These are phyloP conservation scores for Tethea ocularis DNA, from an alignment of 2,888 invertebrate genomes.

Conservation along the genomic window DNA sequence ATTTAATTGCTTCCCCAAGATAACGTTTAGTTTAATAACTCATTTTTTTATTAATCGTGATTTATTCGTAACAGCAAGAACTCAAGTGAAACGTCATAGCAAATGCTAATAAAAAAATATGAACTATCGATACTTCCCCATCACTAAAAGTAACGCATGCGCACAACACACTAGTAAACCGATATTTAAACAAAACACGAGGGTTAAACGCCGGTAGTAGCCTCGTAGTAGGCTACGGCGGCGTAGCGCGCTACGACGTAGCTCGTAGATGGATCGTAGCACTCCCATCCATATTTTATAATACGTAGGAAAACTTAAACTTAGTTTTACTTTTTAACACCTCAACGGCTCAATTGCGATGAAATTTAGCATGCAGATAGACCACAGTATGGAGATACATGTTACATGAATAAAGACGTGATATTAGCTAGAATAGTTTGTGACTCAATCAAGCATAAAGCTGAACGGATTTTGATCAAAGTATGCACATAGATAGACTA, in stretches of 20 bases:
- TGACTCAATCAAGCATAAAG: no score
- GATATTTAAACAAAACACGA: conserved; percentile 23
- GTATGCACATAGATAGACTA: no score
- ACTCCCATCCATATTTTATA: neutral
- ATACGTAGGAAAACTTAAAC: no score
- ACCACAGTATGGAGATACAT: no score
- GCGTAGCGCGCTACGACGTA: neutral
- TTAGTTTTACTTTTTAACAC: no score
- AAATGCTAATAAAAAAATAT: neutral
- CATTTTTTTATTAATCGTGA: conserved; percentile 6
- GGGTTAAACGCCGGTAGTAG: conserved; percentile 17
- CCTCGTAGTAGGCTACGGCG: conserved; percentile 5
- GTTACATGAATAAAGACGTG: no score
- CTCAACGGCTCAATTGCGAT: no score
- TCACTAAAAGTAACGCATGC: conserved; percentile 55
- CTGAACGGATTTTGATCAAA: no score
- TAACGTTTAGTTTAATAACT: conserved; percentile 17
- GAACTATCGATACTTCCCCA: conserved; percentile 34
- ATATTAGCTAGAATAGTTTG: no score
- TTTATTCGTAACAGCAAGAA: neutral
- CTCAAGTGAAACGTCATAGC: neutral
- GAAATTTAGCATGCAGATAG: no score
- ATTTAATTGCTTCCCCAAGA: no score
- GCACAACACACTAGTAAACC: conserved; percentile 19
- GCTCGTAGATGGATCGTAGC: neutral